phyloP scores from a whole-genome alignment of 1,140 invertebrate species.

The Leptinotarsa texana region DNA sequence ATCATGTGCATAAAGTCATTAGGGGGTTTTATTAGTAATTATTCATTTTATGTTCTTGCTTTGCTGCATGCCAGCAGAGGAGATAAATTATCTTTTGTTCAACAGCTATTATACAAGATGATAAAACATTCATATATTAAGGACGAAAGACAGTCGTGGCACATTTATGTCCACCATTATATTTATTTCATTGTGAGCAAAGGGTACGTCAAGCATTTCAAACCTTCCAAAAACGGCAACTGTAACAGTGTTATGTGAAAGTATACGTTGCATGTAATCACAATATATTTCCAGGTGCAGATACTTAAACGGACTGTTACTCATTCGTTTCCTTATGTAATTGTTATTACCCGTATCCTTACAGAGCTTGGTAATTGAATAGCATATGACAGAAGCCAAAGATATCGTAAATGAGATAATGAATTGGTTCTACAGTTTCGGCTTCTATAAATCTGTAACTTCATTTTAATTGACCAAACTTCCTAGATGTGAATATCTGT shows the following conservation, averaged over 20 bases:
- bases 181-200: background rate
- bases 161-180: background rate
- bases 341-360: background rate
- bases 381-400: no score
- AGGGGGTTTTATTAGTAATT: no score
- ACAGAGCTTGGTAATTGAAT: background rate
- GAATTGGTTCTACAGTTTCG: no score
- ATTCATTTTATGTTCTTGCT: no score
- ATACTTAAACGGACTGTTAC: background rate
- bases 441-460: no score
- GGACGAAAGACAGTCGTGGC: background rate
- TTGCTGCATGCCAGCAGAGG: background rate
- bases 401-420: no score
- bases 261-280: background rate
- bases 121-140: slow-evolving; percentile 1
- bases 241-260: slow-evolving; percentile 1
- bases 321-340: slow-evolving; percentile 6
- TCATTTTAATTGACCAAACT: no score
- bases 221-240: slow-evolving; percentile 1
- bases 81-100: background rate
- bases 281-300: slow-evolving; percentile 1
- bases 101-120: background rate
- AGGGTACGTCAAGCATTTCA: background rate
- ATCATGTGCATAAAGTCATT: no score
- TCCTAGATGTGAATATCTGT: no score